phyloP scores from a whole-genome alignment of 2,797 vertebrate species.

The Hephaestus fuliginosus region DNA sequence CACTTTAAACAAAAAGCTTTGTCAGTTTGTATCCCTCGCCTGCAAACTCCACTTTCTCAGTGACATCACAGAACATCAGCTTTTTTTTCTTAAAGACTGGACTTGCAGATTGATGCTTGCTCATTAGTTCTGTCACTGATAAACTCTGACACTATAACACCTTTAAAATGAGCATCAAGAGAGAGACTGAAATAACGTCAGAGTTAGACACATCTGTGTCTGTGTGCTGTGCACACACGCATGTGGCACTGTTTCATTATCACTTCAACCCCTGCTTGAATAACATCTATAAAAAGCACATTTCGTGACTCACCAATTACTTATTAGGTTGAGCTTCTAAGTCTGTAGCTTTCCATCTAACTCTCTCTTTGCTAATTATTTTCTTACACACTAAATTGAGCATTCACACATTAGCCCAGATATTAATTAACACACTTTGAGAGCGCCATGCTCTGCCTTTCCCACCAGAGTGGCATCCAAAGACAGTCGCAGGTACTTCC shows the following conservation, averaged over 20 bases:
- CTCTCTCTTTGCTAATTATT: neutral
- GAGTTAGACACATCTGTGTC: neutral
- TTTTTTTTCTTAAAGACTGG: neutral
- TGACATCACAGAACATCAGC: neutral
- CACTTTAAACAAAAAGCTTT: neutral
- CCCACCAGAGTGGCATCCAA: neutral
- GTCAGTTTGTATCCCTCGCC: neutral
- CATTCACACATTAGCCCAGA: slow-evolving; percentile 28
- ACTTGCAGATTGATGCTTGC: neutral
- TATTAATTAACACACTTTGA: slow-evolving; percentile 30
- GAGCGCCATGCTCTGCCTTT: slow-evolving; percentile 4
- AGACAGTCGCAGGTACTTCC: slow-evolving; percentile 10
- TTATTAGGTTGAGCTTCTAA: slow-evolving; percentile 8
- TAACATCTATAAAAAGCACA: slow-evolving; percentile 20
- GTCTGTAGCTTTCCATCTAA: neutral
- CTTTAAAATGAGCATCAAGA: neutral
- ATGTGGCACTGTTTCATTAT: slow-evolving; percentile 42
- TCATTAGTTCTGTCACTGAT: slow-evolving; percentile 3
- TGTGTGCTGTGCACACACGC: neutral
- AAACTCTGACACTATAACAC: neutral
- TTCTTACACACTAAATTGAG: slow-evolving; percentile 15
- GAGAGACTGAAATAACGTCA: slow-evolving; percentile 19
- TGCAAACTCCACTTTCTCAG: neutral
- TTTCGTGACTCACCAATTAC: slow-evolving; percentile 30
- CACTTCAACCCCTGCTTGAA: slow-evolving; percentile 28